phyloP scores from a whole-genome alignment of 2,113 vertebrate genomes.

The Empidonax alnorum region DNA sequence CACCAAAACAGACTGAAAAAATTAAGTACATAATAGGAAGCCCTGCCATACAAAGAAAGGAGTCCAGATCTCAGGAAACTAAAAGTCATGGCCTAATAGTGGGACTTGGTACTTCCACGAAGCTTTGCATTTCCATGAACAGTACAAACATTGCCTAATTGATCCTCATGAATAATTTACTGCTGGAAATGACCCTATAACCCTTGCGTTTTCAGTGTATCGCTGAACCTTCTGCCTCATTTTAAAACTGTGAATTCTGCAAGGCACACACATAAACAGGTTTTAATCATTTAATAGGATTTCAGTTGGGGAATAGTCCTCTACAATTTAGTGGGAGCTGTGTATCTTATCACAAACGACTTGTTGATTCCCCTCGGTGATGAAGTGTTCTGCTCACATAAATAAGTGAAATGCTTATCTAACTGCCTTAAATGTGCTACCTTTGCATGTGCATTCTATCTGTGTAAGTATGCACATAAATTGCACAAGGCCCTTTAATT shows the following conservation, averaged over 20 bases:
- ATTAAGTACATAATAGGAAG: background rate
- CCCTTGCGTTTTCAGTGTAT: background rate
- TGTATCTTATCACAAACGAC: background rate
- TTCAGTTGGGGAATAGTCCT: background rate
- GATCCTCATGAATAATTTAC: conserved; percentile 59
- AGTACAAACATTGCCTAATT: conserved; percentile 45
- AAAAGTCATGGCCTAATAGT: background rate
- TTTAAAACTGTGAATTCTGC: background rate
- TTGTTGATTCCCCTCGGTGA: background rate
- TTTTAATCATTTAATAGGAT: background rate
- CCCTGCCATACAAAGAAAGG: background rate
- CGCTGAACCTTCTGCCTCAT: background rate
- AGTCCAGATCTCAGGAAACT: background rate
- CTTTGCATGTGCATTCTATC: background rate
- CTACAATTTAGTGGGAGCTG: background rate
- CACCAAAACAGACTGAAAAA: background rate
- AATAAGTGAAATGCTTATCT: background rate
- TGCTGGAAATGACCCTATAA: conserved; percentile 11
- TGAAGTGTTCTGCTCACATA: background rate
- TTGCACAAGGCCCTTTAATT: background rate
- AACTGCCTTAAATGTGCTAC: background rate
- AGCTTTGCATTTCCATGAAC: conserved; percentile 10
- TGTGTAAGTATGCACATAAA: background rate
- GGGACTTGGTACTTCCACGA: background rate
- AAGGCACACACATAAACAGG: background rate